phyloP scores from a whole-genome alignment of 1,140 invertebrate species.

The silkworm (Bombyx mori) region DNA sequence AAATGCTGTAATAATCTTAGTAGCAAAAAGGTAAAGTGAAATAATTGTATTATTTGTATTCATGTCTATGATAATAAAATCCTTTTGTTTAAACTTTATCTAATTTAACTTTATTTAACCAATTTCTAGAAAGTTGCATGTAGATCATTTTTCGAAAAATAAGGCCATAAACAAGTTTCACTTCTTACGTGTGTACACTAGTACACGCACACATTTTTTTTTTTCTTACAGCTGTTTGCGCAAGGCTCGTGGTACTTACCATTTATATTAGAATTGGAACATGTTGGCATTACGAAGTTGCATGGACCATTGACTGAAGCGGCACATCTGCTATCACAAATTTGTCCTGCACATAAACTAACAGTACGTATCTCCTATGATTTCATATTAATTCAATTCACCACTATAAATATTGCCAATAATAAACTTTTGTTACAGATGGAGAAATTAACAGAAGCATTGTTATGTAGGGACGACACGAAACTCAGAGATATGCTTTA shows the following conservation, averaged over 20 bases:
- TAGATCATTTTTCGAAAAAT: too few relatives aligned
- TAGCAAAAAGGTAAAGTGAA: too few relatives aligned
- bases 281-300: slow-evolving; percentile 86
- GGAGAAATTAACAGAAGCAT: slow-evolving; percentile 62
- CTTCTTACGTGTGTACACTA: too few relatives aligned
- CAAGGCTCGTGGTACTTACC: slow-evolving; percentile 85
- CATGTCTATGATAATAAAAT: too few relatives aligned
- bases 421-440: slow-evolving; percentile 34
- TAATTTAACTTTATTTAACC: too few relatives aligned
- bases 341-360: slow-evolving; percentile 88
- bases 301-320: slow-evolving; percentile 87
- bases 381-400: slow-evolving; percentile 7
- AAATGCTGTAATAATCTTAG: too few relatives aligned
- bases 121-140: too few relatives aligned
- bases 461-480: slow-evolving; percentile 56
- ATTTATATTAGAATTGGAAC: slow-evolving; percentile 93
- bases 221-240: slow-evolving; percentile 71
- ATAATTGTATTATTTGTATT: too few relatives aligned
- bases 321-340: slow-evolving; percentile 87
- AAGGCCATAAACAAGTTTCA: too few relatives aligned
- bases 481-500: slow-evolving; percentile 63
- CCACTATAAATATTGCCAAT: slow-evolving; percentile 2
- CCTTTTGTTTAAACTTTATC: too few relatives aligned
- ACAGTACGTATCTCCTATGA: slow-evolving; percentile 36
- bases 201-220: too few relatives aligned